These are phyloP conservation scores for Rhea pennata DNA, from an alignment of 2,113 vertebrate species.

Conservation along the genomic window DNA sequence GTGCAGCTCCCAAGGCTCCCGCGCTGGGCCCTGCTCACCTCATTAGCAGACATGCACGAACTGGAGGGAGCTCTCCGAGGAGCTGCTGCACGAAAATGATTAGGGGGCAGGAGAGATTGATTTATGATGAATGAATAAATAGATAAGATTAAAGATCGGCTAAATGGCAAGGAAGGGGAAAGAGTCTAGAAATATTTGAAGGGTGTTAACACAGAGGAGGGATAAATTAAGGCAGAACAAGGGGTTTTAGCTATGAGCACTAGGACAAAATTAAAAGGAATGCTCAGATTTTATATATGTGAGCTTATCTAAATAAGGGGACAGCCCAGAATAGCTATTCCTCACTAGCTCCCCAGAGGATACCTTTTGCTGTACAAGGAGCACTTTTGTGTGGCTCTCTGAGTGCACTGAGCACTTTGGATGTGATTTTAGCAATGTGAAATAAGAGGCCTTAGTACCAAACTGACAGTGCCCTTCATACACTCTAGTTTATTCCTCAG, in stretches of 20 bases:
- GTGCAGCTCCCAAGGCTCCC: not conserved
- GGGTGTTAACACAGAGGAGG: not conserved
- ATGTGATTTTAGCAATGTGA: not conserved
- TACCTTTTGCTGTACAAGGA: not conserved
- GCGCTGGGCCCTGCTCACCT: not conserved
- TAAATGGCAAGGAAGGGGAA: conserved; percentile 14
- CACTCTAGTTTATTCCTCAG: conserved; percentile 21
- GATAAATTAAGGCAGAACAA: not conserved
- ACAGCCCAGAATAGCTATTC: not conserved
- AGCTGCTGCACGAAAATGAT: conserved; percentile 13
- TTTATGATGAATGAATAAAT: conserved; percentile 38
- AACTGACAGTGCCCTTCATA: conserved; percentile 31
- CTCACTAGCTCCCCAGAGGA: fast-evolving
- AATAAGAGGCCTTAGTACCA: conserved; percentile 21
- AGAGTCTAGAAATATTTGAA: not conserved
- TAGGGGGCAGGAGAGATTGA: conserved; percentile 34
- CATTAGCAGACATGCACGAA: not conserved
- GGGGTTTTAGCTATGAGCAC: not conserved
- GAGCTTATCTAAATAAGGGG: not conserved
- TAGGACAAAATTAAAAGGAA: not conserved
- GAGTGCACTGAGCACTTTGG: not conserved
- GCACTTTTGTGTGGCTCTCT: not conserved
- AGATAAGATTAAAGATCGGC: conserved; percentile 19
- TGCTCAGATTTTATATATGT: not conserved
- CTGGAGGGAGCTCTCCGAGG: not conserved